Evolutionary conservation across 2,888 invertebrate genomes (phyloP).

Genomic region (Lathronympha strigana): DNA sequence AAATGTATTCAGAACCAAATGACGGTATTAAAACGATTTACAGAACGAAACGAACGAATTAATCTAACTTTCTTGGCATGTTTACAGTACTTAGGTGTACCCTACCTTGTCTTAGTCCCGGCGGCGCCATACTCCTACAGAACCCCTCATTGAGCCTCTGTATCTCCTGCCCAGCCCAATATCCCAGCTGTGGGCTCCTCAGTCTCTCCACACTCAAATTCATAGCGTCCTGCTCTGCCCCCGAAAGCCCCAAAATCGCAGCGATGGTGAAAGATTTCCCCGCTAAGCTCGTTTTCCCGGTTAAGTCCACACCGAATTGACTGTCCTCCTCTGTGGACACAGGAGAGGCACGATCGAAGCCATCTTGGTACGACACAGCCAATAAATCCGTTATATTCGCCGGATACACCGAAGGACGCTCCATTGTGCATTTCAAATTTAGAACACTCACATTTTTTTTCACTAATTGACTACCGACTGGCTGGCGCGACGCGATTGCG

Average conservation of each 20-base stretch:
- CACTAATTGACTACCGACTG: constrained; percentile 47
- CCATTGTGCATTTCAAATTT: constrained; percentile 62
- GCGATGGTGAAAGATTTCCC: constrained; percentile 94
- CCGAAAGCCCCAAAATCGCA: constrained; percentile 91
- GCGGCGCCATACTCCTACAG: constrained; percentile 66
- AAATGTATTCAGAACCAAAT: no score
- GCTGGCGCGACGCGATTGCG: constrained; percentile 61
- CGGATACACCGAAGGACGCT: constrained; percentile 67
- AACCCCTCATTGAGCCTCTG: constrained; percentile 73
- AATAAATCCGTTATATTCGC: constrained; percentile 70
- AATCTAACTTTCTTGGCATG: no score
- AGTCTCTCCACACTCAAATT: constrained; percentile 81
- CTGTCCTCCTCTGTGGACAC: constrained; percentile 73
- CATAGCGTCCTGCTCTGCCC: constrained; percentile 77
- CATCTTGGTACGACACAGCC: constrained; percentile 69
- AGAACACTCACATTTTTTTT: constrained; percentile 42
- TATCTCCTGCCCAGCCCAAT: constrained; percentile 72
- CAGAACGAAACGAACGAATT: no score
- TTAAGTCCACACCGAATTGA: constrained; percentile 75
- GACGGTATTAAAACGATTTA: no score
- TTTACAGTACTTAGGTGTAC: background rate
- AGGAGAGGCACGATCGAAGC: constrained; percentile 62
- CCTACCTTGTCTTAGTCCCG: constrained; percentile 70
- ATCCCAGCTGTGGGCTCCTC: constrained; percentile 72
- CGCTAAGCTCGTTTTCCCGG: constrained; percentile 74